Evolutionary conservation across 2,888 invertebrate species (phyloP).

Genomic region (Euclidia mi): DNA sequence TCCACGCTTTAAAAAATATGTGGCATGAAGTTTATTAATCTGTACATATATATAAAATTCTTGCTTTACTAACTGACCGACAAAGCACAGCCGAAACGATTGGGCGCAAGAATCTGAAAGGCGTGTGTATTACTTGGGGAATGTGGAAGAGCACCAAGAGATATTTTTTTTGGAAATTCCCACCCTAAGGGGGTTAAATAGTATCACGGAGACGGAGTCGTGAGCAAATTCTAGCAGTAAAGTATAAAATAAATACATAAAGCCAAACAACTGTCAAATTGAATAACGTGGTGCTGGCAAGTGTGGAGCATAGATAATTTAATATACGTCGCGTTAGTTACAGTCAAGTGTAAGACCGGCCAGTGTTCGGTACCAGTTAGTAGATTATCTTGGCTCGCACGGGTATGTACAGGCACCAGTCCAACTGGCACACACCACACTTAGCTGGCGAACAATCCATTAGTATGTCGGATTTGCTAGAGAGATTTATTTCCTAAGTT

Average conservation of each 20-base stretch:
- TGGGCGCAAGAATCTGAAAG: too few species aligned
- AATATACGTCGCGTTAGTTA: constrained; percentile 62
- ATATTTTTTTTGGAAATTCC: too few species aligned
- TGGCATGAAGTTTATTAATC: too few species aligned
- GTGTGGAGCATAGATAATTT: constrained; percentile 63
- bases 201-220: too few species aligned
- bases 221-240: too few species aligned
- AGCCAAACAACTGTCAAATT: constrained; percentile 44
- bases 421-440: constrained; percentile 79
- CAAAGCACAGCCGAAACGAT: too few species aligned
- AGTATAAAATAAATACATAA: constrained; percentile 10
- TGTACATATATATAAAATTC: too few species aligned
- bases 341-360: constrained; percentile 64
- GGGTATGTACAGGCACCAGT: constrained; percentile 73
- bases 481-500: constrained; percentile 71
- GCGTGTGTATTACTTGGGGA: too few species aligned
- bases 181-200: too few species aligned
- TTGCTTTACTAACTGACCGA: too few species aligned
- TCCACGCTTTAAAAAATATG: too few species aligned
- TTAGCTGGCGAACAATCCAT: constrained; percentile 80
- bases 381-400: constrained; percentile 79
- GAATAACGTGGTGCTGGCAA: constrained; percentile 50
- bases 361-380: constrained; percentile 60
- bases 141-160: too few species aligned
- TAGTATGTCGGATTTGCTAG: constrained; percentile 78